phyloP scores from a whole-genome alignment of 2,113 vertebrate genomes.

The Microtus montanus region DNA sequence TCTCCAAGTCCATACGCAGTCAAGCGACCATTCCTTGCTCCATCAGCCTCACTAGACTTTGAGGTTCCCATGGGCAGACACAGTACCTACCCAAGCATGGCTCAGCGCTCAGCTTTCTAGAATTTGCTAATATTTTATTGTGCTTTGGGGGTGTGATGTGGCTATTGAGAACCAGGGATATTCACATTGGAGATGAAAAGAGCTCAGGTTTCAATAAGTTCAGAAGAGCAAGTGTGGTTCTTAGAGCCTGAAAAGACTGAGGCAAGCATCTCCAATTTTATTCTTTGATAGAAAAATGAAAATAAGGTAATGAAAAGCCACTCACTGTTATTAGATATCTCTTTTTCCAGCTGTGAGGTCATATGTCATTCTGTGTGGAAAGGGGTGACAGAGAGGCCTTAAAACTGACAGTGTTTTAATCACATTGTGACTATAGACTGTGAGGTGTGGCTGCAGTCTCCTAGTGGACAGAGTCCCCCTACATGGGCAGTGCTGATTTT shows the following conservation, averaged over 20 bases:
- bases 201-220: conserved; percentile 31
- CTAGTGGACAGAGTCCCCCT: not conserved
- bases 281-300: conserved; percentile 32
- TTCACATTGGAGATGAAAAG: not conserved
- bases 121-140: not conserved
- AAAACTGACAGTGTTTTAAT: not conserved
- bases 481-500: not conserved
- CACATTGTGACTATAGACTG: not conserved
- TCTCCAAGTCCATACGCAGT: not conserved
- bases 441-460: not conserved
- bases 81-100: not conserved
- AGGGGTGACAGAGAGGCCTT: not conserved
- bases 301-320: conserved; percentile 45
- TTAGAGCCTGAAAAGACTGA: not conserved
- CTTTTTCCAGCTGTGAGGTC: not conserved
- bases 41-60: not conserved
- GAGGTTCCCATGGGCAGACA: not conserved
- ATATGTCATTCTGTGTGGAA: not conserved
- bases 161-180: not conserved
- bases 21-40: not conserved
- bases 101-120: not conserved
- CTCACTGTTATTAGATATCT: not conserved
- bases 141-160: not conserved
- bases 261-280: conserved; percentile 27
- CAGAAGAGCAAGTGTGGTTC: not conserved